Evolutionary conservation across 1,140 invertebrate species (phyloP).

Genomic region (Spodoptera frugiperda): DNA sequence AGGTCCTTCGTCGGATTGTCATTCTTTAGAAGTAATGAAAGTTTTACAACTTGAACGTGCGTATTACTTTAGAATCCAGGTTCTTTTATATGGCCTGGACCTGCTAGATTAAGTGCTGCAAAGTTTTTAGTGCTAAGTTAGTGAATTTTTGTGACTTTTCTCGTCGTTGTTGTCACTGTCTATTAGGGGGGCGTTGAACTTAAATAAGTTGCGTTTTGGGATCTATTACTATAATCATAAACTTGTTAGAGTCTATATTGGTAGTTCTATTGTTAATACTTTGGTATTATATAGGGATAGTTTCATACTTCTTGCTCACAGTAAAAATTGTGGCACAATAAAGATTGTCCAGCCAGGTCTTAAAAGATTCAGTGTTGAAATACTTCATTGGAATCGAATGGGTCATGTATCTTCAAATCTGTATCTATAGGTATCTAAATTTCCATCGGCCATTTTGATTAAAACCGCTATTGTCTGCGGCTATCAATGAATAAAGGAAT

Average conservation of each 20-base stretch:
- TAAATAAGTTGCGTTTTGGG: too few relatives aligned
- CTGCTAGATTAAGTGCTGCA: constrained; percentile 1
- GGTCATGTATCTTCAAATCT: constrained; percentile 27
- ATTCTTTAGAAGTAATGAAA: constrained; percentile 32
- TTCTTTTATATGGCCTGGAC: constrained; percentile 12
- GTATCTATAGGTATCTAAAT: constrained; percentile 41
- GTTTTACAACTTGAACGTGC: constrained; percentile 23
- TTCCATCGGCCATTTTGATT: constrained; percentile 43
- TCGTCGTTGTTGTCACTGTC: constrained; percentile 8
- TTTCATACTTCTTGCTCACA: too few relatives aligned
- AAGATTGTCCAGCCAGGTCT: background rate
- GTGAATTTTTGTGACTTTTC: constrained; percentile 1
- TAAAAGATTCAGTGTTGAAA: background rate
- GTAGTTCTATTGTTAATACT: too few relatives aligned
- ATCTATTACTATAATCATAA: too few relatives aligned
- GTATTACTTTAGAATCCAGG: constrained; percentile 19
- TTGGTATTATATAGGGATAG: too few relatives aligned
- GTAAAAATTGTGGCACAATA: too few relatives aligned
- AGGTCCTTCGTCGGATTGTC: background rate
- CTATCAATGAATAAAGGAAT: constrained; percentile 50
- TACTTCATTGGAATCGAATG: constrained; percentile 18
- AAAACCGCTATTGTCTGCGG: constrained; percentile 45
- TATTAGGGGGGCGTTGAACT: background rate
- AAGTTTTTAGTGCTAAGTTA: constrained; percentile 9
- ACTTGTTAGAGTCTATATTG: too few relatives aligned